These are phyloP conservation scores for Nasonia oneida DNA, from an alignment of 2,888 invertebrate species.

Conservation along the genomic window DNA sequence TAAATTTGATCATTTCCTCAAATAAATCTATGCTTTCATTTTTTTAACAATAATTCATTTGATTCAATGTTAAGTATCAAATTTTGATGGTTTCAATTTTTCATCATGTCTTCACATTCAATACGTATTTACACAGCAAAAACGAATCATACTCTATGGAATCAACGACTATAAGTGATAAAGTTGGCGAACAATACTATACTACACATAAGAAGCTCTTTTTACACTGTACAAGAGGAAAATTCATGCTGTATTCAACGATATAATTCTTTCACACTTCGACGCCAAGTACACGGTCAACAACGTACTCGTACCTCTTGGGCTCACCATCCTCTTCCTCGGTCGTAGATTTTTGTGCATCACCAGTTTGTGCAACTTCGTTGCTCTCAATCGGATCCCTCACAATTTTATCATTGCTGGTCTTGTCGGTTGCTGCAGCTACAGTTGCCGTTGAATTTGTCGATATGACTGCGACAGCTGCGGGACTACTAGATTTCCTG, in stretches of 20 bases:
- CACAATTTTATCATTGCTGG: conserved; percentile 46
- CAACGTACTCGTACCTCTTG: conserved; percentile 89
- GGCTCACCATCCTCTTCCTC: conserved; percentile 75
- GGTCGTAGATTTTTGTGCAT: conserved; percentile 43
- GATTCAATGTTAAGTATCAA: background rate
- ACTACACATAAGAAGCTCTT: background rate
- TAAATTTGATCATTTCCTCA: background rate
- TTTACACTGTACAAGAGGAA: conserved; percentile 4
- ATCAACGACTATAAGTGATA: background rate
- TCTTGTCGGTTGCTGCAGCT: background rate
- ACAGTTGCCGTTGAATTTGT: conserved; percentile 6
- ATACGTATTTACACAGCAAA: background rate
- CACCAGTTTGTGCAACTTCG: conserved; percentile 13
- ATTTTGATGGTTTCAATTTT: background rate
- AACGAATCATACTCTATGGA: background rate
- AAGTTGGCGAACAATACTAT: background rate
- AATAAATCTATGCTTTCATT: background rate
- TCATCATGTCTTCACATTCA: background rate
- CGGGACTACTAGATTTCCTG: conserved; percentile 55
- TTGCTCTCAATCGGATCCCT: conserved; percentile 74
- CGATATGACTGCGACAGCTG: conserved; percentile 5
- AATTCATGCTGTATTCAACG: background rate
- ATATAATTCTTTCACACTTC: conserved; percentile 84
- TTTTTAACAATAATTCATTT: background rate
- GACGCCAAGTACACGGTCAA: conserved; percentile 91